Evolutionary conservation across 2,797 vertebrate genomes (phyloP).

Genomic region (Lophius americanus): DNA sequence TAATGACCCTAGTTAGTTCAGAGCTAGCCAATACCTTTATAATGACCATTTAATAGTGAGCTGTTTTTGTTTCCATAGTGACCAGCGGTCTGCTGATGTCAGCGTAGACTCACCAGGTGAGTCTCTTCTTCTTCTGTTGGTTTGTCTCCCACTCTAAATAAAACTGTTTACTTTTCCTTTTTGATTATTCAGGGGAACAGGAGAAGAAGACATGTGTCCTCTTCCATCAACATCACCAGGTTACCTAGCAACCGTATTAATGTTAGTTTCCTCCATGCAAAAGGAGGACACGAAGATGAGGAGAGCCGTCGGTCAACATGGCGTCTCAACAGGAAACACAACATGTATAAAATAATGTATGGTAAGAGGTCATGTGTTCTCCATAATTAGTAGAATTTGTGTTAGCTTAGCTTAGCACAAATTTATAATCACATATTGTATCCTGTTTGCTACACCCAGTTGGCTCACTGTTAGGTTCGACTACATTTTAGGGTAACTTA

Average conservation of each 20-base stretch:
- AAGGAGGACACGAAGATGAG: neutral
- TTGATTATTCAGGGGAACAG: neutral
- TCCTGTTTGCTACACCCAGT: neutral
- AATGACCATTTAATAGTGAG: neutral
- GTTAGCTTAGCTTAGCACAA: constrained; percentile 16
- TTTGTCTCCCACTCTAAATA: neutral
- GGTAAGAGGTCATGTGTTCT: neutral
- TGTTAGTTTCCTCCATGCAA: neutral
- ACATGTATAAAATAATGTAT: neutral
- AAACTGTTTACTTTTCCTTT: neutral
- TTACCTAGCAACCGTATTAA: neutral
- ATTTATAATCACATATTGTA: neutral
- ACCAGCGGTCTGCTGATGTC: constrained; percentile 73
- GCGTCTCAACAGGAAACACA: neutral
- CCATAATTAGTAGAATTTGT: no score
- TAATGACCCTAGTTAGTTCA: neutral
- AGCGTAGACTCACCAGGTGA: constrained; percentile 50
- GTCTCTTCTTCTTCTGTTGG: constrained; percentile 11
- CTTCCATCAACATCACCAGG: neutral
- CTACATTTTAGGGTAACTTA: no score
- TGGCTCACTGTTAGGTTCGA: no score
- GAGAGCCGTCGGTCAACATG: neutral
- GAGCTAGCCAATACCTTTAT: no score
- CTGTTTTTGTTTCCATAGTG: constrained; percentile 53
- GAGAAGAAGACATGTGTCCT: neutral